phyloP scores from a whole-genome alignment of 2,888 invertebrate species.

The Linhomoeus sp. region DNA sequence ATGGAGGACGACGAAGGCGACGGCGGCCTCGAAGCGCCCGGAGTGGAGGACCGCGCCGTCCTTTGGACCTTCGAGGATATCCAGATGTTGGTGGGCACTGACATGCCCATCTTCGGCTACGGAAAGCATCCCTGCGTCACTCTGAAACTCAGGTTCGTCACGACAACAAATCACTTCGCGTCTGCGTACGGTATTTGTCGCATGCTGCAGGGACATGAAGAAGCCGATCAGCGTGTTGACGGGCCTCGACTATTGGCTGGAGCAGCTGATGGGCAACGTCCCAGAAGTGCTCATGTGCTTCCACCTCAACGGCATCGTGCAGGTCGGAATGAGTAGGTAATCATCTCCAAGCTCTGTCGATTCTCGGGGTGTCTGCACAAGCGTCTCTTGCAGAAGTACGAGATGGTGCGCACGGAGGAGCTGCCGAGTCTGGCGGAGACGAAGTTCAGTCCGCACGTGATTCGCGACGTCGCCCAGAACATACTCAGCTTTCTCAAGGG shows the following conservation, averaged over 20 bases:
- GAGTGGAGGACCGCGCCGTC: conserved; percentile 47
- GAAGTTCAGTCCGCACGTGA: conserved; percentile 59
- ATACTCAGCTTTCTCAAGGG: conserved; percentile 73
- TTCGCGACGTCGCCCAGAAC: conserved; percentile 64
- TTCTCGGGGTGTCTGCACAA: conserved; percentile 9
- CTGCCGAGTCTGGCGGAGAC: conserved; percentile 65
- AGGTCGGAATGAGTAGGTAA: conserved; percentile 21
- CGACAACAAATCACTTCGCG: background rate
- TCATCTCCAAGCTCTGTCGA: background rate
- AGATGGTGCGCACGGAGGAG: conserved; percentile 81
- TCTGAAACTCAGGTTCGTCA: conserved; percentile 45
- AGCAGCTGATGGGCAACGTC: conserved; percentile 90
- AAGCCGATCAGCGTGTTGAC: conserved; percentile 82
- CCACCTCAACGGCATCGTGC: conserved; percentile 44
- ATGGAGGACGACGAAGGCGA: conserved; percentile 2
- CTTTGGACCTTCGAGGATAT: conserved; percentile 90
- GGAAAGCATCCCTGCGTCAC: conserved; percentile 76
- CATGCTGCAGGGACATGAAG: conserved; percentile 48
- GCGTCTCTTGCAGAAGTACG: conserved; percentile 50
- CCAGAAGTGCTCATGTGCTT: conserved; percentile 91
- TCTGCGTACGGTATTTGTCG: too few relatives aligned
- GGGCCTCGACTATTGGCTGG: conserved; percentile 79
- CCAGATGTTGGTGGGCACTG: conserved; percentile 78
- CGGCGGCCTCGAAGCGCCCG: conserved; percentile 30
- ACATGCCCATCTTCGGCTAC: conserved; percentile 84